These are phyloP conservation scores for Conger conger DNA, from an alignment of 2,113 vertebrate genomes.

Conservation along the genomic window DNA sequence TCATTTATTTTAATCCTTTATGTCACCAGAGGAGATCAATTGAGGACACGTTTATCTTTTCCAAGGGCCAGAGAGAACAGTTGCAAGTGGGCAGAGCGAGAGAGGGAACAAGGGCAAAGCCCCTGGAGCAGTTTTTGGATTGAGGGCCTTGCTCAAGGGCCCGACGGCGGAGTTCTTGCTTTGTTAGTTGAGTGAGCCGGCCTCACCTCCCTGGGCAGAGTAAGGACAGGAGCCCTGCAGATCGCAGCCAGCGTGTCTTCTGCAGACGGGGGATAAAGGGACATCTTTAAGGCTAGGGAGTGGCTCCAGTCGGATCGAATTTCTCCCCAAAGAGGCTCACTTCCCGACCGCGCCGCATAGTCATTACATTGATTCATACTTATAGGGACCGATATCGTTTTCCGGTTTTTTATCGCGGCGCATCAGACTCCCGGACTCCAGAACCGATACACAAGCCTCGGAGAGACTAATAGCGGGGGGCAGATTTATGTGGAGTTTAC, in stretches of 20 bases:
- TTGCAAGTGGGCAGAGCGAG: too few relatives aligned
- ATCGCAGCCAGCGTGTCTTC: not conserved
- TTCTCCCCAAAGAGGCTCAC: not conserved
- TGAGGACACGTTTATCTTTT: too few relatives aligned
- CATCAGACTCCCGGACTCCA: not conserved
- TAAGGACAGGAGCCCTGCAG: not conserved
- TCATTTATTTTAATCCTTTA: too few relatives aligned
- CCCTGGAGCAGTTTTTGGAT: too few relatives aligned
- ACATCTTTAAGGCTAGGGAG: not conserved
- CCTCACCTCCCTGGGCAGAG: too few relatives aligned
- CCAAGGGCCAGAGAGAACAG: too few relatives aligned
- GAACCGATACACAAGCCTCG: not conserved
- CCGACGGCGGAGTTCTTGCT: too few relatives aligned
- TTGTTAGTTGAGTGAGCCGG: too few relatives aligned
- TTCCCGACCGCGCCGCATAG: not conserved
- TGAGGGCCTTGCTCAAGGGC: too few relatives aligned
- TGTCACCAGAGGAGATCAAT: too few relatives aligned
- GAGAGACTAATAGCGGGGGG: not conserved
- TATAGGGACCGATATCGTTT: not conserved
- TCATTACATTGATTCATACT: not conserved
- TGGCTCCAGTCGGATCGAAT: not conserved
- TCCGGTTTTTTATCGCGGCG: not conserved
- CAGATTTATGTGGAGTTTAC: constrained; percentile 5
- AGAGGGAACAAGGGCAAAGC: too few relatives aligned
- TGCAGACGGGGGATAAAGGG: not conserved